Conservation (phyloP, 2,113 vertebrate species). For the Phocoena phocoena region DNA sequence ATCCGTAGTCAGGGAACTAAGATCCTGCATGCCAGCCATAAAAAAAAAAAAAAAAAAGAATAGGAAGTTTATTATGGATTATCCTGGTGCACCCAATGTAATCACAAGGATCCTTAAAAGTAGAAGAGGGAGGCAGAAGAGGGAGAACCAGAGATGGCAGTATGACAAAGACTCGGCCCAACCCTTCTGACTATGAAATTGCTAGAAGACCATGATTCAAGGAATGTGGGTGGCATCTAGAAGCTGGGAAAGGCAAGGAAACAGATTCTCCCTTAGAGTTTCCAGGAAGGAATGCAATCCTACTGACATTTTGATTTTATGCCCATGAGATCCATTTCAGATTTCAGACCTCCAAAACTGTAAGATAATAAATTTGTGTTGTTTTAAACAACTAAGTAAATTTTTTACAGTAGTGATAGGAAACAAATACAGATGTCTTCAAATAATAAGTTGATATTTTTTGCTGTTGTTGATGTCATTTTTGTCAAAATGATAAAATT, state of each 20-base stretch:
- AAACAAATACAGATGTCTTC: neutral
- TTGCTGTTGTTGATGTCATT: neutral
- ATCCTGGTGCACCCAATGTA: neutral
- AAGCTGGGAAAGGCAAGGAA: neutral
- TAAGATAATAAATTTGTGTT: neutral
- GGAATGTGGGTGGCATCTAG: neutral
- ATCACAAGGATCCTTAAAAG: neutral
- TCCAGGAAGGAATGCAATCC: neutral
- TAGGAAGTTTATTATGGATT: neutral
- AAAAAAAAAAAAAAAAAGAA: neutral
- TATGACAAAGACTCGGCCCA: neutral
- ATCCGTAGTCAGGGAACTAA: neutral
- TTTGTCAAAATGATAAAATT: neutral
- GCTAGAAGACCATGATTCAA: neutral
- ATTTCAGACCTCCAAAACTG: neutral
- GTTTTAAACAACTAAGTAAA: neutral
- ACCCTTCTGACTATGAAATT: neutral
- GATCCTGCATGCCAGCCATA: neutral
- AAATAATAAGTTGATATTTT: neutral
- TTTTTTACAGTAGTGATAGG: neutral
- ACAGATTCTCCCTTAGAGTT: neutral
- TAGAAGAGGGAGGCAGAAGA: neutral
- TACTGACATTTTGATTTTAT: neutral
- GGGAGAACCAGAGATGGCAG: neutral
- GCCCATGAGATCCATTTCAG: neutral